Percentiles rank a stretch among this genome's conserved stretches.
These are phyloP conservation scores for Epirrita christyi DNA, from an alignment of 2,888 invertebrate genomes.

Conservation along the genomic window DNA sequence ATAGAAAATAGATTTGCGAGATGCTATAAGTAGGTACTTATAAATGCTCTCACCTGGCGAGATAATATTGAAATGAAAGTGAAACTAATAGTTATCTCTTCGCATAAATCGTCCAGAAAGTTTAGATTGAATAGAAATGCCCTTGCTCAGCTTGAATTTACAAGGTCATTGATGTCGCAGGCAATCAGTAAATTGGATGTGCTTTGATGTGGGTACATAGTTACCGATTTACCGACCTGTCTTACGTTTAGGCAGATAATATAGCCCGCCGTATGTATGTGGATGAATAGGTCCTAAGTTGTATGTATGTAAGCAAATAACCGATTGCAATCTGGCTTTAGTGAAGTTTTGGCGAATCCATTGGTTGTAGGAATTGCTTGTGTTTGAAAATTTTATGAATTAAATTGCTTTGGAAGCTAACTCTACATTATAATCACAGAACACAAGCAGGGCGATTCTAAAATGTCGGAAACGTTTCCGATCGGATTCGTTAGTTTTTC, in stretches of 20 bases:
- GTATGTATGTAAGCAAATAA: slow-evolving; percentile 22
- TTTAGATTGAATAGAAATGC: slow-evolving; percentile 47
- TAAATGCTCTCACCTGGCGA: slow-evolving; percentile 37
- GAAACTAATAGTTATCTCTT: slow-evolving; percentile 66
- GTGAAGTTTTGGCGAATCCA: slow-evolving; percentile 2
- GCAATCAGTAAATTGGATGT: slow-evolving; percentile 32
- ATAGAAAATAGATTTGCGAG: slow-evolving; percentile 32
- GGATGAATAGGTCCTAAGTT: slow-evolving; percentile 4
- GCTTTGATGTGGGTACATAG: slow-evolving; percentile 20
- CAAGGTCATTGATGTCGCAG: slow-evolving; percentile 27
- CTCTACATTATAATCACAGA: too few relatives aligned
- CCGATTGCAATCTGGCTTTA: slow-evolving; percentile 15
- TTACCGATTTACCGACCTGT: too few relatives aligned
- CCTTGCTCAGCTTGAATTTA: slow-evolving; percentile 42
- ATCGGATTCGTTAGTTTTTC: too few relatives aligned
- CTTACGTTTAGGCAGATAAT: background rate
- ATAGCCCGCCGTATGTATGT: background rate
- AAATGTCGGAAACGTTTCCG: too few relatives aligned
- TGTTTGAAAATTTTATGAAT: too few relatives aligned
- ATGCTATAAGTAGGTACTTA: slow-evolving; percentile 16
- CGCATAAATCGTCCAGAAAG: slow-evolving; percentile 53
- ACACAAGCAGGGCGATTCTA: too few relatives aligned
- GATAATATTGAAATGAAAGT: slow-evolving; percentile 75
- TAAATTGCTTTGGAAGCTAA: too few relatives aligned
- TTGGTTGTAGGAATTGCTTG: background rate